Base-by-base conservation (phyloP, 2,888 invertebrate genomes). In the Salticus scenicus region DNA sequence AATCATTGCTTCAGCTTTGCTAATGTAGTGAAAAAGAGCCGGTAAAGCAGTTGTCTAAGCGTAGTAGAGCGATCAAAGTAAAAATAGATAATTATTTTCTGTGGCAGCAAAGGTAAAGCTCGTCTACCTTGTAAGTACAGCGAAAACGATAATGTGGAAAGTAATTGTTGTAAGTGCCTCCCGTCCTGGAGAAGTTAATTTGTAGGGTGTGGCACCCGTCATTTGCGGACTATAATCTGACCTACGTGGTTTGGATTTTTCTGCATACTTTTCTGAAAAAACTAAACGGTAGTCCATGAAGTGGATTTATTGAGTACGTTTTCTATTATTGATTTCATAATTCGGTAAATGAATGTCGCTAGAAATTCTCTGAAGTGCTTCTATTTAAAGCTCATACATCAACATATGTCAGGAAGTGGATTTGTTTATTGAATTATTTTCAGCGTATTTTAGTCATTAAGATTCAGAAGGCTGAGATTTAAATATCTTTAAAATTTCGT, bases 121-220 rank as follows among this genome's bases (percentile, higher is more conserved):
- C 66, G 66, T 84, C 77, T 77, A 77, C 73, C 77, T 84, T 84
- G 83, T 84, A 84, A 84, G 83, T 84, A 84, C 83, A 84, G 83
- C 83, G 83, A 84, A 84, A 84, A 84, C 83, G 83, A 84, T 84
- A 84, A 84, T 84, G 77, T 77, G 83, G 83, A 77, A 84, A 84
- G 83, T 84, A 84, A 84, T 84, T 84, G 83, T 84, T 84, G 83
- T 84, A 84, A 84, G 83, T 84, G 83, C 83, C 83, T 72, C 14
- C 24, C 57, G 57, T 27, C 76, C 47, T 33, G 77, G 77, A 84
- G 83, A 84, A 77, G 83, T 84, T 84, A 84, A 84, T 84, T 84
- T 84, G 77, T 73, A 84, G 83, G 83, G 83, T 84, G 83, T 84
- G 83, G 83, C 73, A 71, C 73, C 82, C 67, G 77, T 84, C 77